Percentiles rank a stretch among this genome's conserved stretches.
phyloP scores from a whole-genome alignment of 1,140 invertebrate genomes.

The Drosophila mauritiana region DNA sequence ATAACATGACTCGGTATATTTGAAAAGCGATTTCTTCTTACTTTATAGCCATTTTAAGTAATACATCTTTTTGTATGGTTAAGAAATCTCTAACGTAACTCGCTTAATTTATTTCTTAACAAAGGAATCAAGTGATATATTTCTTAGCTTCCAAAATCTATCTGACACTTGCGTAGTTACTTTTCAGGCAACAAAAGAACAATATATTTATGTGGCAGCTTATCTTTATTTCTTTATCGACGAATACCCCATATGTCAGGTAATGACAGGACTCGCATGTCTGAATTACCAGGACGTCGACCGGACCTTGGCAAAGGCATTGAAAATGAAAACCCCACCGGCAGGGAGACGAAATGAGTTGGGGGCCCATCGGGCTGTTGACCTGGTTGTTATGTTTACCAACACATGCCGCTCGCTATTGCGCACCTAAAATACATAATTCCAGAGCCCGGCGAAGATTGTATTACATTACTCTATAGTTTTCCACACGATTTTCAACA shows the following conservation, averaged over 20 bases:
- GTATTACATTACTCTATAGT: constrained; percentile 49
- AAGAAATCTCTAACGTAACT: neutral
- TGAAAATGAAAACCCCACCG: constrained; percentile 45
- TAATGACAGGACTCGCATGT: constrained; percentile 41
- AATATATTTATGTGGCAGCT: neutral
- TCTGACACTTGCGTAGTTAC: neutral
- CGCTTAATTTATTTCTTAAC: neutral
- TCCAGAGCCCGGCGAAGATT: constrained; percentile 39
- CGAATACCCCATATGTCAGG: constrained; percentile 37
- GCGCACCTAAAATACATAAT: constrained; percentile 52
- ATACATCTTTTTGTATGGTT: neutral
- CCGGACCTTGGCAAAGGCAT: constrained; percentile 66
- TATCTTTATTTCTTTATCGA: constrained; percentile 7
- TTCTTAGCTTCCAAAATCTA: constrained; percentile 12
- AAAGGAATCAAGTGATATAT: neutral
- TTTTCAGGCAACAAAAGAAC: neutral
- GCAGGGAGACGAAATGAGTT: neutral
- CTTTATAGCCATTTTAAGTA: no score
- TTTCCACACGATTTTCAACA: constrained; percentile 8
- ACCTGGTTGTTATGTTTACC: constrained; percentile 60
- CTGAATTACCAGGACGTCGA: constrained; percentile 30
- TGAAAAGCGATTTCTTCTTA: no score
- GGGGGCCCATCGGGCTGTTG: constrained; percentile 49
- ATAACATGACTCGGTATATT: no score
- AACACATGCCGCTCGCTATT: constrained; percentile 50